Evolutionary conservation across 2,888 invertebrate species (phyloP).

Genomic region (Taenaris catops): DNA sequence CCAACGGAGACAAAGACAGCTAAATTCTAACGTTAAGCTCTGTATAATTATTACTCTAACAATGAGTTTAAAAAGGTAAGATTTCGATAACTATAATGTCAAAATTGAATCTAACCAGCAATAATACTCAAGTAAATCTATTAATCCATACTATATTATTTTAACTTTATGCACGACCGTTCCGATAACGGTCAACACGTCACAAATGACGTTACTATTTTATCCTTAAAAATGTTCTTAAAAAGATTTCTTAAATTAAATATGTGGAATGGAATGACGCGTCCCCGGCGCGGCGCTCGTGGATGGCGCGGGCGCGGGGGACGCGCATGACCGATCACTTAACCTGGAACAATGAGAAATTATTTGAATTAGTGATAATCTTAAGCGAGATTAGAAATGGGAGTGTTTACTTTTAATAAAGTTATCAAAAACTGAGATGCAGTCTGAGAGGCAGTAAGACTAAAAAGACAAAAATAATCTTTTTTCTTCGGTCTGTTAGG

Average conservation of each 20-base stretch:
- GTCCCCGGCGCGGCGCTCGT: slow-evolving; percentile 58
- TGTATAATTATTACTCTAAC: slow-evolving; percentile 51
- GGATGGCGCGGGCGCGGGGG: slow-evolving; percentile 31
- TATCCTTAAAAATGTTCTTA: slow-evolving; percentile 69
- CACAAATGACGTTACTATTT: slow-evolving; percentile 60
- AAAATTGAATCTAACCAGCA: slow-evolving; percentile 69
- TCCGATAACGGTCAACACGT: slow-evolving; percentile 42
- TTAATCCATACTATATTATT: slow-evolving; percentile 75
- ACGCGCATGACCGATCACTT: slow-evolving; percentile 73
- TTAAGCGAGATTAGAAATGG: too few relatives aligned
- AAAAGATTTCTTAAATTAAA: slow-evolving; percentile 73
- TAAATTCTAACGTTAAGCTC: slow-evolving; percentile 49
- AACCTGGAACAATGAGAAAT: slow-evolving; percentile 68
- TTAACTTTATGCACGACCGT: slow-evolving; percentile 60
- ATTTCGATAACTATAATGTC: slow-evolving; percentile 43
- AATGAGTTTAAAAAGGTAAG: slow-evolving; percentile 60
- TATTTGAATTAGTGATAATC: too few relatives aligned
- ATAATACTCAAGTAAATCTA: slow-evolving; percentile 78
- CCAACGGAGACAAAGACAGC: slow-evolving; percentile 29
- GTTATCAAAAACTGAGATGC: too few relatives aligned
- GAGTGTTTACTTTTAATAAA: too few relatives aligned
- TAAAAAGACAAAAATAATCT: too few relatives aligned
- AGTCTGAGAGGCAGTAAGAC: too few relatives aligned
- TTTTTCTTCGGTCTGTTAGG: too few relatives aligned
- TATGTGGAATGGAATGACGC: slow-evolving; percentile 77